These are phyloP conservation scores for Drosophila navojoa DNA, from an alignment of 1,140 invertebrate species.

Conservation along the genomic window DNA sequence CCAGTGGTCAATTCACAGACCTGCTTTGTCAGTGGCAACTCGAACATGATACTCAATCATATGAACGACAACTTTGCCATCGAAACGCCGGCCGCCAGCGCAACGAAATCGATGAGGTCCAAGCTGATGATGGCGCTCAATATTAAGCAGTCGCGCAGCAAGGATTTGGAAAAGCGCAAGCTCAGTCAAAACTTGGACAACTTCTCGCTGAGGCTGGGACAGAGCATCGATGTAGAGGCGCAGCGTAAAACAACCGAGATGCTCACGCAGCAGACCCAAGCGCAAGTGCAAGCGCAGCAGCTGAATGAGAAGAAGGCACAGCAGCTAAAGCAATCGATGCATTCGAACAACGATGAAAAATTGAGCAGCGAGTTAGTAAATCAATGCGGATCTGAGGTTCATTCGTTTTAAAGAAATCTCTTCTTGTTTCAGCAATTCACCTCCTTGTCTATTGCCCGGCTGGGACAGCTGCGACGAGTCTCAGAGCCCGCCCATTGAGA, in stretches of 20 bases:
- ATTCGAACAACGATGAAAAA: slow-evolving; percentile 81
- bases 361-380: slow-evolving; percentile 72
- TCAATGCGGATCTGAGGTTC: neutral
- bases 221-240: slow-evolving; percentile 76
- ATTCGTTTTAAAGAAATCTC: neutral
- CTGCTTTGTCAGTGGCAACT: slow-evolving; percentile 82
- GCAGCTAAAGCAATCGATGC: slow-evolving; percentile 59
- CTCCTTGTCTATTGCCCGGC: slow-evolving; percentile 78
- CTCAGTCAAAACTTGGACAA: slow-evolving; percentile 84
- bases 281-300: slow-evolving; percentile 4
- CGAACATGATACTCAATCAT: slow-evolving; percentile 86
- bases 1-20: slow-evolving; percentile 74
- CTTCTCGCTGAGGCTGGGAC: slow-evolving; percentile 86
- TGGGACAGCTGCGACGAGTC: slow-evolving; percentile 83
- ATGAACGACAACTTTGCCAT: slow-evolving; percentile 85
- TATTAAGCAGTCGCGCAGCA: slow-evolving; percentile 65
- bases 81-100: slow-evolving; percentile 66
- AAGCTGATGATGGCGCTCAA: slow-evolving; percentile 30
- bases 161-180: slow-evolving; percentile 83
- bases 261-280: slow-evolving; percentile 51
- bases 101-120: slow-evolving; percentile 16
- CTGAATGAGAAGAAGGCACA: slow-evolving; percentile 69
- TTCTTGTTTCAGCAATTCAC: slow-evolving; percentile 59
- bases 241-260: slow-evolving; percentile 58
- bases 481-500: slow-evolving; percentile 88